Conservation (phyloP, 2,888 invertebrate genomes). For the Trissolcus brochymenae region DNA sequence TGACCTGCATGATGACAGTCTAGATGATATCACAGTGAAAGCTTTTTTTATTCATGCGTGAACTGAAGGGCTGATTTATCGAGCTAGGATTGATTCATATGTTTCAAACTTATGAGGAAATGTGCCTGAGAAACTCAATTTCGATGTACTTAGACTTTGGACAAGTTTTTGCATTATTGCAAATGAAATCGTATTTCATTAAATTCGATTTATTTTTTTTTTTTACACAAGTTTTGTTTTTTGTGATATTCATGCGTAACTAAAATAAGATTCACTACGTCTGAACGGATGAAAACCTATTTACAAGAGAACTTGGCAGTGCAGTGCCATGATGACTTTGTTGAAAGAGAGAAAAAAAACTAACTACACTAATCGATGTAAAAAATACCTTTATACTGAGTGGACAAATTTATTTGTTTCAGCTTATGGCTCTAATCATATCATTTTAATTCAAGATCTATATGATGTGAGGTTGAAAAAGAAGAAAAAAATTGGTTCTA, state of each 20-base stretch:
- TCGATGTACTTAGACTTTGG: no score
- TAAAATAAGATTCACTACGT: conserved; percentile 3
- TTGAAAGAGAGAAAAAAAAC: conserved; percentile 18
- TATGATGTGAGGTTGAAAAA: no score
- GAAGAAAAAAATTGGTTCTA: no score
- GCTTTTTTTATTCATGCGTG: conserved; percentile 18
- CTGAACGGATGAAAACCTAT: conserved; percentile 30
- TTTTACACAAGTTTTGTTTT: no score
- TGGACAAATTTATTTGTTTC: conserved; percentile 42
- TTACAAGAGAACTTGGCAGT: conserved; percentile 31
- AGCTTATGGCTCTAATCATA: background rate
- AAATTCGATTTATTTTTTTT: no score
- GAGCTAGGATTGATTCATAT: background rate
- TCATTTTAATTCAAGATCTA: background rate
- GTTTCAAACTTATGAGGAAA: conserved; percentile 2
- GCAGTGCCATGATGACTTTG: conserved; percentile 23
- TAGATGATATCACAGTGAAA: conserved; percentile 9
- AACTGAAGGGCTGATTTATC: background rate
- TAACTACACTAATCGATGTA: conserved; percentile 43
- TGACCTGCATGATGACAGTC: background rate
- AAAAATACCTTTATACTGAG: no score
- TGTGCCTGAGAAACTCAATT: background rate
- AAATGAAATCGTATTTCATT: no score
- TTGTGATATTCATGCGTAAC: no score
- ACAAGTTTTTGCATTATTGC: no score